These are phyloP conservation scores for Hyperopisus bebe DNA, from an alignment of 2,113 vertebrate genomes.

Conservation along the genomic window DNA sequence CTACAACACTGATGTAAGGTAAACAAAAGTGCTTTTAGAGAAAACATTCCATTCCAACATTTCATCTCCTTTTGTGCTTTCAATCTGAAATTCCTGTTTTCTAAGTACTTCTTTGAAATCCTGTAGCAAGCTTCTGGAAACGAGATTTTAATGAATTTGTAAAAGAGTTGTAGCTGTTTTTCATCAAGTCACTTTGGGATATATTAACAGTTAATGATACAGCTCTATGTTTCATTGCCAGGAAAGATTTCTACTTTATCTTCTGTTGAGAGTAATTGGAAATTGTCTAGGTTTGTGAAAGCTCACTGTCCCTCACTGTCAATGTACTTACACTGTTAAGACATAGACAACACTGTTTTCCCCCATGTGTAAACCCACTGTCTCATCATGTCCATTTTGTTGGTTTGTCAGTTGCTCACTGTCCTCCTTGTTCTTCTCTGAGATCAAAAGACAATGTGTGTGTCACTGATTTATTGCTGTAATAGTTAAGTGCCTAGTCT, in stretches of 20 bases:
- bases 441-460: background rate
- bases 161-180: background rate
- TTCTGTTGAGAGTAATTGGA: background rate
- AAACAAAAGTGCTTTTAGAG: background rate
- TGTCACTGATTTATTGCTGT: background rate
- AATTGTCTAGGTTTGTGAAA: background rate
- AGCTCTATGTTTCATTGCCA: background rate
- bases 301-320: background rate
- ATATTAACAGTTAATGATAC: background rate
- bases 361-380: background rate
- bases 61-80: background rate
- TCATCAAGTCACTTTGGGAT: background rate
- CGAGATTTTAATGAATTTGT: background rate
- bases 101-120: background rate
- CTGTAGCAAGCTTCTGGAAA: background rate
- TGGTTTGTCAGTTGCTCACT: background rate
- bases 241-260: background rate
- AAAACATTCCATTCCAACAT: background rate
- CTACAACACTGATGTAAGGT: background rate
- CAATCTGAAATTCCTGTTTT: slow-evolving; percentile 4
- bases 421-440: background rate
- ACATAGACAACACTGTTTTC: background rate
- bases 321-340: background rate
- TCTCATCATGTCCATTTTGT: background rate
- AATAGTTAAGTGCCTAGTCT: background rate